phyloP scores from a whole-genome alignment of 2,113 vertebrate species.

The Hippocampus barbouri region DNA sequence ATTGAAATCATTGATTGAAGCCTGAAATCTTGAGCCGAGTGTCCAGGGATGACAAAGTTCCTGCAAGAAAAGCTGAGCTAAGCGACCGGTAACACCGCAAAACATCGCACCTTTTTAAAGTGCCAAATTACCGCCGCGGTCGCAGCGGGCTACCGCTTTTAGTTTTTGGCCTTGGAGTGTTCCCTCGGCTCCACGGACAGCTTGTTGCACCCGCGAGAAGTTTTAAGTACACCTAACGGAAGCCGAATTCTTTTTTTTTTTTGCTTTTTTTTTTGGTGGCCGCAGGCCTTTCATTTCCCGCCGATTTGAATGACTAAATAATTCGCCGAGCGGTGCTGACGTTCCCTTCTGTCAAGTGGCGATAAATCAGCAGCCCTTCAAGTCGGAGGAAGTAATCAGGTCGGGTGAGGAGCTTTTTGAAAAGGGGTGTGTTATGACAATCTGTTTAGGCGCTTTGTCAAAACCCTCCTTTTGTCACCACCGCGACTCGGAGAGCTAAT shows the following conservation, averaged over 20 bases:
- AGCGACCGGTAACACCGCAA: slow-evolving; percentile 37
- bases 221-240: slow-evolving; percentile 18
- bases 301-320: slow-evolving; percentile 44
- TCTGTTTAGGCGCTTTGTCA: slow-evolving; percentile 65
- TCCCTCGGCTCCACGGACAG: slow-evolving; percentile 26
- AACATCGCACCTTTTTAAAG: slow-evolving; percentile 40
- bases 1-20: slow-evolving; percentile 56
- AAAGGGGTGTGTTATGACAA: slow-evolving; percentile 40
- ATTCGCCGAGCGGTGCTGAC: slow-evolving; percentile 34
- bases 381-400: slow-evolving; percentile 33
- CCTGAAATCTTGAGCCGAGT: slow-evolving; percentile 40
- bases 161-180: slow-evolving; percentile 25
- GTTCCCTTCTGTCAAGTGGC: slow-evolving; percentile 41
- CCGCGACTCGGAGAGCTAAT: slow-evolving; percentile 48
- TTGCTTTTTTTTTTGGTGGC: slow-evolving; percentile 6
- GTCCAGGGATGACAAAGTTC: slow-evolving; percentile 51
- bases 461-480: slow-evolving; percentile 52
- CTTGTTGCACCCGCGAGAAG: slow-evolving; percentile 27
- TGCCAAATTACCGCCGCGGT: slow-evolving; percentile 49
- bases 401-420: slow-evolving; percentile 29
- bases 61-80: slow-evolving; percentile 37
- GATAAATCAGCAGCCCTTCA: slow-evolving; percentile 36
- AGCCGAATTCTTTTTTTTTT: slow-evolving; percentile 23
- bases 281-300: slow-evolving; percentile 14
- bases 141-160: slow-evolving; percentile 21